phyloP scores from a whole-genome alignment of 1,140 invertebrate species.

The Galleria mellonella region DNA sequence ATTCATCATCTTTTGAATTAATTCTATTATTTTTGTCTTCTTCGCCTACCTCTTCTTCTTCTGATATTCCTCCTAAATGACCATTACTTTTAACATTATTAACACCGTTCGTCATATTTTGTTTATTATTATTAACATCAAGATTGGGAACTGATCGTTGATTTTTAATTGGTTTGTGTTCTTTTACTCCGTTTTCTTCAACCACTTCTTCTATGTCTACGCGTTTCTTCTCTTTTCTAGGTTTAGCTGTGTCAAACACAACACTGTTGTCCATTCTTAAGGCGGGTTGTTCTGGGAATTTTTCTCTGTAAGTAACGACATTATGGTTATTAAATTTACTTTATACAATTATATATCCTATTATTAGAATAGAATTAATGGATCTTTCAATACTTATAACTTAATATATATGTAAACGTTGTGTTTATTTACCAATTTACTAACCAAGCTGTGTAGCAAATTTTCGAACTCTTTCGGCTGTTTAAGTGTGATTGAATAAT shows the following conservation, averaged over 20 bases:
- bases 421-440: no score
- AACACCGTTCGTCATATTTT: neutral
- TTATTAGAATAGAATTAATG: neutral
- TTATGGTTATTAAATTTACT: neutral
- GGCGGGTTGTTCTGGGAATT: constrained; percentile 1
- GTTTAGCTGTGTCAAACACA: neutral
- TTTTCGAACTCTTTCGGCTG: no score
- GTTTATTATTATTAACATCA: neutral
- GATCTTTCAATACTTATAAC: neutral
- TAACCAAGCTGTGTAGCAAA: no score
- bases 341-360: neutral
- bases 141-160: neutral
- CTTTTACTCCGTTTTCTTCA: neutral
- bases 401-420: no score
- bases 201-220: neutral
- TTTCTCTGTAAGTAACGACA: constrained; percentile 2
- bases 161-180: neutral
- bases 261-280: neutral
- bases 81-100: neutral
- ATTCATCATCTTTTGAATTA: constrained; percentile 1
- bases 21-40: neutral
- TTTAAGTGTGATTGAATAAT: no score
- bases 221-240: neutral
- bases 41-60: neutral
- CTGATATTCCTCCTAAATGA: neutral